Evolutionary conservation across 2,113 vertebrate genomes (phyloP), one percentile per base, ranked within the genome.

Genomic region (Cheilinus undulatus): DNA sequence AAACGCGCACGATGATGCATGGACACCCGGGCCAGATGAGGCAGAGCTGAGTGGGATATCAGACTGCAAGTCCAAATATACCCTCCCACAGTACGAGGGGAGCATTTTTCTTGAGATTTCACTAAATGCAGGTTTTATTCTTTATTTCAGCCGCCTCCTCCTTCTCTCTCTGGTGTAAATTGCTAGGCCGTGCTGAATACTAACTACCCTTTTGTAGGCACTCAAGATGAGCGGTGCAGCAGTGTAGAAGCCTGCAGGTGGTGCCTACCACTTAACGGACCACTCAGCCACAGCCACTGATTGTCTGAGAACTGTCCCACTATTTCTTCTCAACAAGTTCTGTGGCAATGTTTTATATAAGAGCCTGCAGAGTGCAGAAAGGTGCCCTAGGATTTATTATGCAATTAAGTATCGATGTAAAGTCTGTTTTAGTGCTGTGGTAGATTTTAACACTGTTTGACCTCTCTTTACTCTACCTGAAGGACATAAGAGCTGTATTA

Each of bases 41-140:
- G 72, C 77, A 70, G 12, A 28, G 30, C 23, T 3, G 28, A 57
- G 52, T 65, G 26, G 59, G 50, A 72, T 67, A 65, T 77, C 56
- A 26, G 64, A 51, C 32, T n/a, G 23, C n/a, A 62, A 67, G 72
- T 69, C 77, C 76, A 80, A 82, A 85, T 80, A 53, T 64, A 76
- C 66, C 76, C 50, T 80, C 60, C 61, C 49, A 53, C 69, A 38
- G 27, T n/a, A 59, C 7, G 22, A 38, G 60, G 56, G 48, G 19
- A 49, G 32, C 32, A 73, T 71, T 73, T 69, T 42, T 57, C 50
- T 43, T 42, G 8, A 65, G 30, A 65, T 36, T 60, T 54, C 30
- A 23, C 9, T 5, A 8, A 4, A 56, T 66, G 60, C 34, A 61
- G 53, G 53, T 66, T 62, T 62, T 49, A 10, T 26, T 42, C 51